Percentiles rank a stretch among this genome's conserved stretches.
These are phyloP conservation scores for Henricia sp. DNA, from an alignment of 53 echinoderm and acorn worm species.

Conservation along the genomic window DNA sequence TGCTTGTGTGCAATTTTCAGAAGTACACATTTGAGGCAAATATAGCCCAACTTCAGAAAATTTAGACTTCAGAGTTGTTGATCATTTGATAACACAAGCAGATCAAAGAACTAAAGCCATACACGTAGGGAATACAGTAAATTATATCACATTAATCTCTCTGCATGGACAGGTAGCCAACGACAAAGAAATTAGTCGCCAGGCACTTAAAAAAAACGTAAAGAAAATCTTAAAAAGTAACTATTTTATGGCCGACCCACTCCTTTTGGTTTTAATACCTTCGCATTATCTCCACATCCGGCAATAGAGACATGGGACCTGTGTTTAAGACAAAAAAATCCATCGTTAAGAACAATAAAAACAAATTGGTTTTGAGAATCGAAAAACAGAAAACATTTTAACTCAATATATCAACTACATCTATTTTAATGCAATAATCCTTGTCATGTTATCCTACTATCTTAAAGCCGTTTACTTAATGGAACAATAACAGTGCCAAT, in stretches of 20 bases:
- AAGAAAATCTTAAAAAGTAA: too few species aligned
- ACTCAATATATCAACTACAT: neutral
- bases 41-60: too few species aligned
- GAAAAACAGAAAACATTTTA: neutral
- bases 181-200: too few species aligned
- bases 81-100: too few species aligned
- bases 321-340: slow-evolving; percentile 41
- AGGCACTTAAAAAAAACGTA: too few species aligned
- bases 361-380: neutral
- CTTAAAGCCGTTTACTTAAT: neutral
- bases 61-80: too few species aligned
- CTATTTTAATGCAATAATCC: neutral
- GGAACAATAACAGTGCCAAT: neutral
- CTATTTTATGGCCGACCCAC: neutral
- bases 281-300: slow-evolving; percentile 22
- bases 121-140: too few species aligned
- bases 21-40: too few species aligned
- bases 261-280: slow-evolving; percentile 35
- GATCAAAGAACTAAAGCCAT: too few species aligned
- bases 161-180: too few species aligned
- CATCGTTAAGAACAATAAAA: neutral
- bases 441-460: neutral
- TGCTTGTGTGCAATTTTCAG: too few species aligned
- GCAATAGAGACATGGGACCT: slow-evolving; percentile 21
- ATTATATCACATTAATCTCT: too few species aligned